Evolutionary conservation across 2,888 invertebrate species (phyloP).

Genomic region (Leuctra nigra): DNA sequence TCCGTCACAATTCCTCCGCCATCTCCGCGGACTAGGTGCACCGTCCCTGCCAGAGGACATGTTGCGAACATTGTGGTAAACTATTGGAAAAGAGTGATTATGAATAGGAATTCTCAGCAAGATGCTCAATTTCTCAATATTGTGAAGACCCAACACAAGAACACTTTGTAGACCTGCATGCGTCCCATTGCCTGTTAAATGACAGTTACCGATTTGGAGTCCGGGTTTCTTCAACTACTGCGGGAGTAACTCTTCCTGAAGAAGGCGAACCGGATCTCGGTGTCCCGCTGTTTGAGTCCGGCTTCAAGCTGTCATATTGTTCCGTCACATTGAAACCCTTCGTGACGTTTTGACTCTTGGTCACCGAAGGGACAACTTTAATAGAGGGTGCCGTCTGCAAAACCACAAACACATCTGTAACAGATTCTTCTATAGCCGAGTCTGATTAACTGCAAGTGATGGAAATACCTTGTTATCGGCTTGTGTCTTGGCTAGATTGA

Average conservation of each 20-base stretch:
- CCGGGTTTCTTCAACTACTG: background rate
- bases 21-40: too few species aligned
- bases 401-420: background rate
- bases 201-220: background rate
- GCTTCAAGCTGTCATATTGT: conserved; percentile 26
- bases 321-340: conserved; percentile 48
- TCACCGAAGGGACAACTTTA: conserved; percentile 27
- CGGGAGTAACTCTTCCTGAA: conserved; percentile 49
- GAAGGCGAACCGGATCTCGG: conserved; percentile 65
- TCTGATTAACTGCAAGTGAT: too few species aligned
- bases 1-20: too few species aligned
- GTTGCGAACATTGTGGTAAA: too few species aligned
- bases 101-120: too few species aligned
- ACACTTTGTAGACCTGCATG: too few species aligned
- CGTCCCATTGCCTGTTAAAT: too few species aligned
- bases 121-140: too few species aligned
- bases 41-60: too few species aligned
- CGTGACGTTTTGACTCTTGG: conserved; percentile 44
- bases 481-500: conserved; percentile 1
- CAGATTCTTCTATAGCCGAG: too few species aligned
- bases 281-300: conserved; percentile 29
- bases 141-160: too few species aligned
- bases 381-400: conserved; percentile 8
- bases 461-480: background rate
- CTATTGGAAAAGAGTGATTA: too few species aligned